These are phyloP conservation scores for Caenorhabditis tropicalis DNA, from an alignment of 1,140 invertebrate genomes.

Conservation along the genomic window DNA sequence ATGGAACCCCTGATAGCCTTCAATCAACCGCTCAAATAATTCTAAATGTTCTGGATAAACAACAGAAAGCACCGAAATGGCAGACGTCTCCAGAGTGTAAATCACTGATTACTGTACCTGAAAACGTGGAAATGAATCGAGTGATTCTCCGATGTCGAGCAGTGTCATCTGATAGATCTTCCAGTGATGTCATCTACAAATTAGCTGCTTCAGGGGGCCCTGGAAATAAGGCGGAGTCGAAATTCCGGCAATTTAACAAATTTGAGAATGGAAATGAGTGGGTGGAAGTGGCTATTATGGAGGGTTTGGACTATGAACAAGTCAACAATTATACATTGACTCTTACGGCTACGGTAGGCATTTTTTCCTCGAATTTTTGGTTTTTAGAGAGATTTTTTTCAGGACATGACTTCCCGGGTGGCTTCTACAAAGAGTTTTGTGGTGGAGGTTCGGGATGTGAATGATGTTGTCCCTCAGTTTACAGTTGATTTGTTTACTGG, in stretches of 20 bases:
- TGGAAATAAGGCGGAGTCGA: slow-evolving; percentile 63
- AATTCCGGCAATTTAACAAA: slow-evolving; percentile 67
- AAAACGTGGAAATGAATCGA: slow-evolving; percentile 58
- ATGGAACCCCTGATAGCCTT: slow-evolving; percentile 63
- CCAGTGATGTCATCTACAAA: slow-evolving; percentile 63
- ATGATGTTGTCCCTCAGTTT: slow-evolving; percentile 69
- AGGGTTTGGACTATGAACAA: slow-evolving; percentile 67
- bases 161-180: slow-evolving; percentile 55
- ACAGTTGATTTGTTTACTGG: slow-evolving; percentile 70
- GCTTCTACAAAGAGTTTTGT: slow-evolving; percentile 62
- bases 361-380: neutral
- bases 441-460: slow-evolving; percentile 63
- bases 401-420: slow-evolving; percentile 63
- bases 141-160: slow-evolving; percentile 64
- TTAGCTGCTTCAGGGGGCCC: slow-evolving; percentile 58
- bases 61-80: slow-evolving; percentile 64
- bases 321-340: slow-evolving; percentile 68
- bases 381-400: slow-evolving; percentile 22
- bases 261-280: slow-evolving; percentile 63
- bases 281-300: slow-evolving; percentile 69
- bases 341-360: slow-evolving; percentile 65
- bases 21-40: slow-evolving; percentile 60
- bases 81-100: slow-evolving; percentile 55
- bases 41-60: slow-evolving; percentile 64
- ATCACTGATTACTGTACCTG: slow-evolving; percentile 57